Evolutionary conservation across 2,888 invertebrate species (phyloP), one percentile per base, ranked within the genome.

Genomic region (Lochmaea crataegi): DNA sequence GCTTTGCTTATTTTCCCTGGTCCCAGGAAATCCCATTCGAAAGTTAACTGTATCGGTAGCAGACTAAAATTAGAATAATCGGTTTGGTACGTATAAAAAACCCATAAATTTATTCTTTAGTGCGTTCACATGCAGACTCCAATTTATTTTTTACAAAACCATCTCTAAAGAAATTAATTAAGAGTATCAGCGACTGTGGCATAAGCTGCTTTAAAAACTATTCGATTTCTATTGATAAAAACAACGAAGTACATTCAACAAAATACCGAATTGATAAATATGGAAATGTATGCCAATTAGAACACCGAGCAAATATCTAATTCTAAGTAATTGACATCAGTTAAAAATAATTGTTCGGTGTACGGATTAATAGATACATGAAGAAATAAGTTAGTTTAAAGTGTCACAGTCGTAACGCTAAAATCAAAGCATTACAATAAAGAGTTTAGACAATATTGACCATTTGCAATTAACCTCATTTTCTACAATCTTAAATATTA

Each of bases 261-360:
- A 22, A 45, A 45, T 45, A 45, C 45, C 65, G 65, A n/a, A 22
- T 11, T 38, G 51, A 65, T 65, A 65, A 51, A 65, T 65, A 65
- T 65, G 65, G 65, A 65, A 65, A 65, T 65, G 65, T 65, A 65
- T 65, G 51, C 65, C 65, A 65, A 65, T 65, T 65, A 65, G 65
- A 45, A 45, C 51, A 65, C 26, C 7, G 45, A n/a, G 26, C 45
- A 48, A 65, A 65, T 65, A 63, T 26, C 12, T 32, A 26, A 65
- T 65, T 48, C 65, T 32, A 65, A 51, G 26, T 65, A 65, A 65
- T 65, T 51, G 65, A 48, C 65, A 65, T 48, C 65, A 53, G 26
- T 65, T 42, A 48, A 51, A 65, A 51, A 65, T 65, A 65, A 65
- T 65, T 65, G 58, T 58, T 58, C 45, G 45, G 45, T 45, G 12